Conservation (phyloP, 92 coral and sea anemone species). For the Metridium senile region DNA sequence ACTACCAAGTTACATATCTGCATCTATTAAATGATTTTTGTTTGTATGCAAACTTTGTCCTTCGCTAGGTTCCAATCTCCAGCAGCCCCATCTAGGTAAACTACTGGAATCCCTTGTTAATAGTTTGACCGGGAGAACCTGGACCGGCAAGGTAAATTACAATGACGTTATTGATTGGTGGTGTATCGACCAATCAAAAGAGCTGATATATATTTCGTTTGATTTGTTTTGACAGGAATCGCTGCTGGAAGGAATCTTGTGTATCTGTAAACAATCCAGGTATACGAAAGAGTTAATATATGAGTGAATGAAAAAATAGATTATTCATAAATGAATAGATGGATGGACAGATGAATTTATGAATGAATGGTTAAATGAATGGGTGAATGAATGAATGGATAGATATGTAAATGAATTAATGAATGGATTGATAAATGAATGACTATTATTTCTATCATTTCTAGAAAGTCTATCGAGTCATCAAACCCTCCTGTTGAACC, state of each 20-base stretch:
- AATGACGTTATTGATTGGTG: background rate
- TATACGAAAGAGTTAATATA: slow-evolving; percentile 18
- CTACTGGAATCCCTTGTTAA: slow-evolving; percentile 73
- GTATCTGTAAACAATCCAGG: slow-evolving; percentile 81
- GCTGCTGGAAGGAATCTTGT: slow-evolving; percentile 63
- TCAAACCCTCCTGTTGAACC: slow-evolving; percentile 57
- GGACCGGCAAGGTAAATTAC: slow-evolving; percentile 90
- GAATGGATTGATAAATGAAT: background rate
- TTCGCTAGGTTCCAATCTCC: slow-evolving; percentile 56
- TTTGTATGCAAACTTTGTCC: background rate
- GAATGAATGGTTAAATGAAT: background rate
- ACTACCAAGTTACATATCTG: too few species aligned
- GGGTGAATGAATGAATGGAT: background rate
- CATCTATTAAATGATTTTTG: too few species aligned
- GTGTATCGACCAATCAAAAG: too few species aligned
- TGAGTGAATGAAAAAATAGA: too few species aligned
- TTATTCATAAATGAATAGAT: too few species aligned
- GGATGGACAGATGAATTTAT: too few species aligned
- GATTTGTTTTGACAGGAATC: too few species aligned
- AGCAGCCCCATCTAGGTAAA: slow-evolving; percentile 74
- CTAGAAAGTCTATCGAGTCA: slow-evolving; percentile 55
- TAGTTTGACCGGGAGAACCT: slow-evolving; percentile 92
- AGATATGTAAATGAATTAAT: slow-evolving; percentile 37
- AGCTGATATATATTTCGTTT: too few species aligned
- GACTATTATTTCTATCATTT: background rate